Conservation (phyloP, 2,888 invertebrate species). For the Andrena minutula region DNA sequence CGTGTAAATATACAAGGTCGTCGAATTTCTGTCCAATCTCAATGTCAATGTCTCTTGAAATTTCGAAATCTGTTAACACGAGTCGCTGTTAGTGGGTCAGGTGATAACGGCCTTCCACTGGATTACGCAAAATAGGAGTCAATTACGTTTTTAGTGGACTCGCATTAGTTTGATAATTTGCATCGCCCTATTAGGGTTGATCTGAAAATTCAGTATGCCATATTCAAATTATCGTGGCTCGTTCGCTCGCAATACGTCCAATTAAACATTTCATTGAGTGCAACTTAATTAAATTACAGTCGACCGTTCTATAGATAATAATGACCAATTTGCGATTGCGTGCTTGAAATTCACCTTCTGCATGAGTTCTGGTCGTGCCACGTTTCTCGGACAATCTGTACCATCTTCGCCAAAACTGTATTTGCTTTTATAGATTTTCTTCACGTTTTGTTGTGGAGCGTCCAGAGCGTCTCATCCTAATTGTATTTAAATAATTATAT, state of each 20-base stretch:
- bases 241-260: neutral
- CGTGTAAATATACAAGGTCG: too few species aligned
- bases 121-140: conserved; percentile 38
- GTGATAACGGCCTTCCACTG: conserved; percentile 26
- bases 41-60: neutral
- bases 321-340: neutral
- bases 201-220: conserved; percentile 9
- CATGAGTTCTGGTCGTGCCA: neutral
- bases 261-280: neutral
- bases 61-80: conserved; percentile 10
- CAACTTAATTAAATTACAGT: conserved; percentile 16
- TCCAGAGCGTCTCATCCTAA: too few species aligned
- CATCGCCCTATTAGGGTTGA: conserved; percentile 2
- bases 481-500: too few species aligned
- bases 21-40: neutral
- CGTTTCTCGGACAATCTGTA: neutral
- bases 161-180: conserved; percentile 3
- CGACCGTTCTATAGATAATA: neutral
- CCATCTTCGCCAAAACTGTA: neutral
- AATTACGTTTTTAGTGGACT: conserved; percentile 36
- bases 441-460: neutral
- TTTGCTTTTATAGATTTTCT: neutral
- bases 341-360: neutral
- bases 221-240: conserved; percentile 3
- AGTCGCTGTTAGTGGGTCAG: conserved; percentile 17